A percentile compares a stretch with the other conserved stretches of the same genome.
Evolutionary conservation across 2,888 invertebrate genomes (phyloP).

Genomic region (Fragum whitleyi): DNA sequence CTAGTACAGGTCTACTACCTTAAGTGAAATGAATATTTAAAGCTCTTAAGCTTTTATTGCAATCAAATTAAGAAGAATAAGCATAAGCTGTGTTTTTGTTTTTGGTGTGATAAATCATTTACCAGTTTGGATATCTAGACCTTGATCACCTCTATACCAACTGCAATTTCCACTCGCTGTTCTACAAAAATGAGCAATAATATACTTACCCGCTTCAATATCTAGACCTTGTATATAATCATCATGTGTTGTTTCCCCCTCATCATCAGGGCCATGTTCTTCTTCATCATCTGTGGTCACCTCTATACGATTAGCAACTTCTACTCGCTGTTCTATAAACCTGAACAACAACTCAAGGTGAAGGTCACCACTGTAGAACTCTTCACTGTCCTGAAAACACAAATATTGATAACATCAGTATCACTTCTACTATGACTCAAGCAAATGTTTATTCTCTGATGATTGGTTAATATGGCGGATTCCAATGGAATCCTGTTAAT

Average conservation of each 20-base stretch:
- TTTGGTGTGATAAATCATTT: too few relatives aligned
- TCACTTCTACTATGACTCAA: neutral
- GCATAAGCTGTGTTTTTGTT: too few relatives aligned
- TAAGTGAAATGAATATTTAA: too few relatives aligned
- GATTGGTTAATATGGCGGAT: too few relatives aligned
- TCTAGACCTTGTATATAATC: slow-evolving; percentile 15
- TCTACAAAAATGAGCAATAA: too few relatives aligned
- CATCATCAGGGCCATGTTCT: neutral
- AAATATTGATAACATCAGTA: neutral
- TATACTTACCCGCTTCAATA: slow-evolving; percentile 7
- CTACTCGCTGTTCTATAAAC: neutral
- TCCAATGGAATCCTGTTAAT: too few relatives aligned
- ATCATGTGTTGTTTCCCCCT: neutral
- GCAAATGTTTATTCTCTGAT: neutral
- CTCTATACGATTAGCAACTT: neutral
- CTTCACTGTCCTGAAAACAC: neutral
- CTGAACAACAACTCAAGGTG: slow-evolving; percentile 11
- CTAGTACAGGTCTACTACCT: too few relatives aligned
- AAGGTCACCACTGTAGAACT: neutral
- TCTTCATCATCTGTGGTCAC: neutral
- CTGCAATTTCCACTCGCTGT: too few relatives aligned
- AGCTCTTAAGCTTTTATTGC: too few relatives aligned
- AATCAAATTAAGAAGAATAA: too few relatives aligned
- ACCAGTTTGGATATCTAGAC: too few relatives aligned
- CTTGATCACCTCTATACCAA: too few relatives aligned